Evolutionary conservation across 2,888 invertebrate species (phyloP).

Genomic region (Cenopis cana): DNA sequence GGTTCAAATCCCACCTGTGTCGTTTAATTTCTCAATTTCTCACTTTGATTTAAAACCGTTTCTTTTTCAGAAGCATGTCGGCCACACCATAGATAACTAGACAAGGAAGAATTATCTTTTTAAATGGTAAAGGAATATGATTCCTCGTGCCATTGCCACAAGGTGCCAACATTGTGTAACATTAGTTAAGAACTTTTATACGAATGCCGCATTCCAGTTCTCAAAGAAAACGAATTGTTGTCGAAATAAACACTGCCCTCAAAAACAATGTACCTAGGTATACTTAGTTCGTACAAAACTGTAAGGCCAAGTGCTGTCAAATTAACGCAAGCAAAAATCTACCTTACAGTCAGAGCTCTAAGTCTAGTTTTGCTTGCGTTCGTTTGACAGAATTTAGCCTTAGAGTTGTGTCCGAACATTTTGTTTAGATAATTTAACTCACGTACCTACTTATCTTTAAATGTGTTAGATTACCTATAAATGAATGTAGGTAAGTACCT

Average conservation of each 20-base stretch:
- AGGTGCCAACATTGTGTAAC: constrained; percentile 23
- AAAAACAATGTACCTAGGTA: not conserved
- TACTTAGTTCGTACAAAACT: too few species aligned
- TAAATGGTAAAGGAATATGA: constrained; percentile 44
- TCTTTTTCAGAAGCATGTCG: constrained; percentile 68
- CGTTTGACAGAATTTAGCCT: too few species aligned
- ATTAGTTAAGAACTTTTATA: constrained; percentile 15
- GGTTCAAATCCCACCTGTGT: too few species aligned
- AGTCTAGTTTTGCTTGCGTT: too few species aligned
- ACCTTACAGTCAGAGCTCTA: too few species aligned
- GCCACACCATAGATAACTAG: constrained; percentile 79
- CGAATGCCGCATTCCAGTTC: constrained; percentile 3
- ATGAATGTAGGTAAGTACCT: not conserved
- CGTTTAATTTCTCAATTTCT: too few species aligned
- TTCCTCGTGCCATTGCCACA: constrained; percentile 35
- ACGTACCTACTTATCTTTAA: not conserved
- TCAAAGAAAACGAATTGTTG: constrained; percentile 28
- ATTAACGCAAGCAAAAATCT: too few species aligned
- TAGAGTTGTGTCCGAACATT: too few species aligned
- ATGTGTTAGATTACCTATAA: not conserved
- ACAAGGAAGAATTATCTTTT: constrained; percentile 50
- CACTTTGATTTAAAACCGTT: too few species aligned
- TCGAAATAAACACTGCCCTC: constrained; percentile 23
- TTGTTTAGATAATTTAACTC: not conserved
- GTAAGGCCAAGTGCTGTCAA: too few species aligned